Base-by-base conservation (phyloP, 2,888 invertebrate genomes). In the Matsumyia berberina region DNA sequence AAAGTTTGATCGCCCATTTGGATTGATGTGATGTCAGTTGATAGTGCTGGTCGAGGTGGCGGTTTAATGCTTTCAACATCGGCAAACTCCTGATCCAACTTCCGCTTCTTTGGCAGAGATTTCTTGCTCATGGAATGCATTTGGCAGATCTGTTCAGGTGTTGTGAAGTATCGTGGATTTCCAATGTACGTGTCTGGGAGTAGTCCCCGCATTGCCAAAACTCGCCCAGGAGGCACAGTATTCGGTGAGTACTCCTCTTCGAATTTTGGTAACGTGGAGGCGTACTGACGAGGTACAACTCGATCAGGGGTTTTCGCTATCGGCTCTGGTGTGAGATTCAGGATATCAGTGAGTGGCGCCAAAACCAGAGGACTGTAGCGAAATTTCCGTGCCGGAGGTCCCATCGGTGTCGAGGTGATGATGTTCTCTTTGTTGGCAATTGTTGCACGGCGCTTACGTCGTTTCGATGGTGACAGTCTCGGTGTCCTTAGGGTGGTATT, bases 171-270 rank as follows among this genome's bases (percentile, higher is more conserved):
- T 7, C 91, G 88, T 0, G 90, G 90, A 86, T 91, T 90, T 11
- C 89, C 89, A 66, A 90, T 67, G 64, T 91, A 92, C 0, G 89
- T 88, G 88, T 91, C 91, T 2, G 91, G 87, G 17, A 89, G 46
- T 11, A 91, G 86, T 0, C 91, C 91, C 2, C 91, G 88, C 69
- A 91, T 62, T 2, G 91, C 91, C 82, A 91, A 73, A 5, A 89
- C 88, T 72, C 90, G 90, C 0, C 90, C 91, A 0, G 88, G 87
- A 0, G 90, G 88, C 53, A 91, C 60, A 7, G 62, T 51, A 70
- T 87, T 91, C 11, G 92, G 92, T 0, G 92, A 92, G 72, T 92
- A 92, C 87, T 91, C 92, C 69, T 90, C 89, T 57, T 90, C 91
- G 64, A 89, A 90, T 74, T 88, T 89, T 2, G 92, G 92, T 87